Percentiles rank a stretch among this genome's conserved stretches.
Evolutionary conservation across 2,113 vertebrate genomes (phyloP).

Genomic region (Oryzias javanicus): DNA sequence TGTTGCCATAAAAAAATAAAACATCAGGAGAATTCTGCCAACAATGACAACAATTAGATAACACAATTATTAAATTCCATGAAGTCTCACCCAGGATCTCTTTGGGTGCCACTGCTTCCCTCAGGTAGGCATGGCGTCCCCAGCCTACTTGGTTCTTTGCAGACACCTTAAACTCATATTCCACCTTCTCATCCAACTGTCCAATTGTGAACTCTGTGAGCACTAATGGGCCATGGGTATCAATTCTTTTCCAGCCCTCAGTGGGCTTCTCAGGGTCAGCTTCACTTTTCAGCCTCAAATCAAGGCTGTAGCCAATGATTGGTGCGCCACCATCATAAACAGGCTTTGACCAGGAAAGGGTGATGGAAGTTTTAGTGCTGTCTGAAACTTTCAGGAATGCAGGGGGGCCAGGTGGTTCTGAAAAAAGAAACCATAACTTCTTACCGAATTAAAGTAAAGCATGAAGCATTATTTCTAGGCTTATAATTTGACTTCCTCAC

Average conservation of each 20-base stretch:
- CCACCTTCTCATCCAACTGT: constrained; percentile 89
- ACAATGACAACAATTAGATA: not conserved
- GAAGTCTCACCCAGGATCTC: constrained; percentile 87
- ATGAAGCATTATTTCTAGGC: not conserved
- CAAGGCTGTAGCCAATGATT: constrained; percentile 91
- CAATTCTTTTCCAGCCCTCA: constrained; percentile 93
- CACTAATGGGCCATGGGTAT: constrained; percentile 87
- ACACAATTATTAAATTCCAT: not conserved
- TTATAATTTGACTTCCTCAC: not conserved
- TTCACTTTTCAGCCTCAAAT: constrained; percentile 86
- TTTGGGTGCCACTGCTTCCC: constrained; percentile 91
- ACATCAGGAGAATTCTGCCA: not conserved
- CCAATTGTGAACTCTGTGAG: constrained; percentile 90
- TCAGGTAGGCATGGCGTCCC: constrained; percentile 91
- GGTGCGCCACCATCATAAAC: constrained; percentile 96
- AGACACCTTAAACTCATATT: constrained; percentile 96
- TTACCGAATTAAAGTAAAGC: too few species aligned
- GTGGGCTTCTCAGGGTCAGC: constrained; percentile 84
- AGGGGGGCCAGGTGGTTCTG: constrained; percentile 97
- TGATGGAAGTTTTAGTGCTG: constrained; percentile 91
- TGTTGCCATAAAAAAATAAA: constrained; percentile 59
- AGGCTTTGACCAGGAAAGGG: constrained; percentile 91
- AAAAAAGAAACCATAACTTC: constrained; percentile 20
- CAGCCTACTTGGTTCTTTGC: constrained; percentile 96
- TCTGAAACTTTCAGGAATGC: constrained; percentile 89